Evolutionary conservation across 37 sponge, comb jelly and placozoan species (phyloP), one percentile per base, ranked within the genome.

Genomic region (Chondrosia reniformis): DNA sequence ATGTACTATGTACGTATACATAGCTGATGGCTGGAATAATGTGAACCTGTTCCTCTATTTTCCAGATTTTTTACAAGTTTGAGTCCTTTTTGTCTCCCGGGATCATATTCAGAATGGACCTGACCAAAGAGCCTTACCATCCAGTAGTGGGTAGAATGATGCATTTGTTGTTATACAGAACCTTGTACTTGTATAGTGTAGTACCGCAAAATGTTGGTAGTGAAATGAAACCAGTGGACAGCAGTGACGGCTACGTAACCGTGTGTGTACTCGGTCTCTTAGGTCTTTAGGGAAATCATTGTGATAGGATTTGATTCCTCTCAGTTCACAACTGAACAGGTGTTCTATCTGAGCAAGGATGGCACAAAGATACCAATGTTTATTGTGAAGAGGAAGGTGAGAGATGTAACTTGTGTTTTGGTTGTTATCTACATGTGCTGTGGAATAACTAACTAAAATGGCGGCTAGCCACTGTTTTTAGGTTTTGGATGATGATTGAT

Each of bases 71-170:
- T 84, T 97, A 89, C 73, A 42, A 84, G 33, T 97, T 97, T 54
- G 54, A 75, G n/a, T 97, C 98, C n/a, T 97, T 97, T 74, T 78
- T 97, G 38, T 86, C 93, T 33, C 95, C 98, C 25, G 98, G 98
- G 2, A 81, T 85, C 22, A 92, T 97, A 54, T 97, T 92, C 74
- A 80, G 69, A 25, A 85, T 89, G 66, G 93, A 95, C 76, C 49
- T 93, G 69, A 73, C 82, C 4, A 25, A 42, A 24, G 78, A 64
- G 5, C 54, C 45, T 34, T 45, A 87, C 21, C n/a, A 74, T 4
- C 87, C 89, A 13, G 79, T 55, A 22, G 89, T 87, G 25, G 65
- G 76, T 25, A 10, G 1, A 52, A 12, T 55, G n/a, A 13, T 6
- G 8, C 8, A 59, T 6, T 30, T 59, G 28, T 59, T 6, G 9